Conservation (phyloP, 2,888 invertebrate species). For the Drosophila nigricruria region DNA sequence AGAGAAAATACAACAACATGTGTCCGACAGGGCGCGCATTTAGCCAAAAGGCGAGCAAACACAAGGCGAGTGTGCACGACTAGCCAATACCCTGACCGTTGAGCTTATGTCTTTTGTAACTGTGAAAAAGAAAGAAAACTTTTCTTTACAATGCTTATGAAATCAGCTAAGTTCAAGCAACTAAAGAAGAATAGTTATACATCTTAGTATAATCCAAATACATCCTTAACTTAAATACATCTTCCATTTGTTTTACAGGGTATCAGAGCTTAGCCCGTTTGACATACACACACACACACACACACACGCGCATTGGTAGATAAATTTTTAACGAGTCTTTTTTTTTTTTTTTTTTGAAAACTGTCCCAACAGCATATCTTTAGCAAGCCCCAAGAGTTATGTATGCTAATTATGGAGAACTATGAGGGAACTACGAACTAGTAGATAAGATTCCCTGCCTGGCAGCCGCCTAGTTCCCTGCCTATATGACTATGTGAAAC, state of each 20-base stretch:
- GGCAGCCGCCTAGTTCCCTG: background rate
- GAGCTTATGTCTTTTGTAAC: too few species aligned
- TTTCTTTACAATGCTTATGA: too few species aligned
- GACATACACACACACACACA: background rate
- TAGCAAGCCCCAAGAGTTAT: conserved; percentile 2
- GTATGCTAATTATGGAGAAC: conserved; percentile 22
- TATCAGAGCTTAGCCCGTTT: background rate
- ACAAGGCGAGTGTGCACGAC: background rate
- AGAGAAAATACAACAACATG: conserved; percentile 26
- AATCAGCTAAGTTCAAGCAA: background rate
- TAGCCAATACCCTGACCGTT: background rate
- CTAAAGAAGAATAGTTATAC: background rate
- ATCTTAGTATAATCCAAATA: background rate
- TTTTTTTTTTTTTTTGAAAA: conserved; percentile 4
- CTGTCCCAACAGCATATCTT: conserved; percentile 18
- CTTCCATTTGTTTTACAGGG: background rate
- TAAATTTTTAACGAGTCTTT: conserved; percentile 20
- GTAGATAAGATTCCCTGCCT: conserved; percentile 13
- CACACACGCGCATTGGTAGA: conserved; percentile 7
- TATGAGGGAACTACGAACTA: background rate
- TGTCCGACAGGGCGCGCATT: conserved; percentile 24
- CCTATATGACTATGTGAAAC: background rate
- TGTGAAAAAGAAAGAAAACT: too few species aligned
- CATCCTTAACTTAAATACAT: background rate
- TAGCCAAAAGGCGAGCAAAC: background rate